Evolutionary conservation across 92 coral and sea anemone species (phyloP), one percentile per base, ranked within the genome.

Genomic region (Epizoanthus illoricatus): DNA sequence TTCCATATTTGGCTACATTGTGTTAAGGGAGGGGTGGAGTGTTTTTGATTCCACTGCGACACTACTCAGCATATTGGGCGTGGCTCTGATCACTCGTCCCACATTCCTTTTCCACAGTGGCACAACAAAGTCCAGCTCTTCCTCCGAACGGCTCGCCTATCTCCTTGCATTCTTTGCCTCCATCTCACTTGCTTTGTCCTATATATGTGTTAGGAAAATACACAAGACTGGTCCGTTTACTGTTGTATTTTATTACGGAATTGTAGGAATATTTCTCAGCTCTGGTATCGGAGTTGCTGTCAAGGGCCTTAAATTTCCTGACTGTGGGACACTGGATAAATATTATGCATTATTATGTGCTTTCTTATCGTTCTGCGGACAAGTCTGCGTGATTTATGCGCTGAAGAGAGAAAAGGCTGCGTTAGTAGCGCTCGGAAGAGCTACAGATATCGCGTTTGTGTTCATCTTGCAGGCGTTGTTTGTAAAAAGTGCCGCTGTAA

Each of bases 21-120:
- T 94, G 70, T 85, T 94, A 3, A 90, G 84, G 74, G 98, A 94
- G 16, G 79, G 84, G 0, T 83, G 90, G 80, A 91, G 89, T 70
- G 87, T 86, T 62, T 74, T 86, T 58, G 92, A 91, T 55, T 74
- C 86, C 0, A 28, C 84, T 11, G 89, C 94, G 7, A 72, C 86
- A 33, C 7, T 89, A 18, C 83, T 91, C 2, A 83, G 94, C 76
- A 76, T 91, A 65, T 76, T 71, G 11, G 94, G 94, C 7, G 90
- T 91, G 16, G 87, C 86, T 0, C 74, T 91, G 23, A 89, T 91
- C 55, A 91, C 86, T 7, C 86, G 91, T 24, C 94, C 94, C 3
- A 80, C 88, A 7, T 86, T 85, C 58, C 56, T 89, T 43, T 89
- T 91, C 49, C 86, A 86, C 0, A 81, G 81, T n/a, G n/a, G 8